Conservation (phyloP, 2,797 vertebrate species). For the Lacerta agilis region DNA sequence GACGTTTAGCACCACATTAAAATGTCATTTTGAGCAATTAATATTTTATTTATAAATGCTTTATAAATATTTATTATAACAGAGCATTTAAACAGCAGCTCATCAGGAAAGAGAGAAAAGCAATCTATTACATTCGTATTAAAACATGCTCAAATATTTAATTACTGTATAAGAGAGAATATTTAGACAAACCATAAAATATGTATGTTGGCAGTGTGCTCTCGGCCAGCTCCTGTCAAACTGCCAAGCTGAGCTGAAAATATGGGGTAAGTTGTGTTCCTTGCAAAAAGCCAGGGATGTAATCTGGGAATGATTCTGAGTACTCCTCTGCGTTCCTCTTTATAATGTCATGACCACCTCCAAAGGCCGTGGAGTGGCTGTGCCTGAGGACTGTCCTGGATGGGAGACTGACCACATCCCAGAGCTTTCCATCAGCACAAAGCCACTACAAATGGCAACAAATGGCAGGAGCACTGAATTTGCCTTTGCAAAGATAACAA, state of each 20-base stretch:
- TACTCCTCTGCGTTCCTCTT: neutral
- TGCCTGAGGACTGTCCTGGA: neutral
- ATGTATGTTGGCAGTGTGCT: constrained; percentile 30
- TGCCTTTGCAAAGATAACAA: neutral
- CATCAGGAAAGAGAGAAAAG: constrained; percentile 62
- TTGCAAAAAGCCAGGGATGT: constrained; percentile 11
- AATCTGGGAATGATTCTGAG: neutral
- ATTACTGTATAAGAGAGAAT: constrained; percentile 51
- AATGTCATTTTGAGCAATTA: constrained; percentile 70
- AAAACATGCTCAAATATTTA: constrained; percentile 71
- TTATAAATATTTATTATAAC: constrained; percentile 75
- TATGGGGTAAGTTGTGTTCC: constrained; percentile 6
- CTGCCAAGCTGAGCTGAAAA: constrained; percentile 12
- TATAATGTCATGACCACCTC: neutral
- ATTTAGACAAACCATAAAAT: constrained; percentile 62
- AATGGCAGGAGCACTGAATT: neutral
- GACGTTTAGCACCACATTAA: constrained; percentile 53
- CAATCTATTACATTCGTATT: constrained; percentile 67
- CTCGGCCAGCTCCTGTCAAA: constrained; percentile 41
- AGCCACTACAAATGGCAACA: neutral
- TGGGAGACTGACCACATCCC: neutral
- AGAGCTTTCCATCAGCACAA: neutral
- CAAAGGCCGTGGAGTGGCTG: neutral
- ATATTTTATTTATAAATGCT: constrained; percentile 75
- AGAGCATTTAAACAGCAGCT: constrained; percentile 65